phyloP scores from a whole-genome alignment of 2,113 vertebrate genomes.

The Antechinus flavipes region DNA sequence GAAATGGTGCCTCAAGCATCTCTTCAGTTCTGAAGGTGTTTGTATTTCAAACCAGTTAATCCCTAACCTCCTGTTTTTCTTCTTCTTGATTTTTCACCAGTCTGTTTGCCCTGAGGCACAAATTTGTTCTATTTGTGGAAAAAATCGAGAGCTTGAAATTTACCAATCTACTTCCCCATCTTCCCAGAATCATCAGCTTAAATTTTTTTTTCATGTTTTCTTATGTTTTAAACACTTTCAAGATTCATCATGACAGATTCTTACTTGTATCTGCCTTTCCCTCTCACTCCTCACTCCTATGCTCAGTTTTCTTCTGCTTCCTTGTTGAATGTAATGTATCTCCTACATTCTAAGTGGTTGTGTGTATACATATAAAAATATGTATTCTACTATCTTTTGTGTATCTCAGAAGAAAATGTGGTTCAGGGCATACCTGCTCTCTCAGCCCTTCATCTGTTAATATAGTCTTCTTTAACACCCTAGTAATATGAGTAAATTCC shows the following conservation, averaged over 20 bases:
- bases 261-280: background rate
- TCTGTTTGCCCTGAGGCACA: too few relatives aligned
- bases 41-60: too few relatives aligned
- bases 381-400: background rate
- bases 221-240: background rate
- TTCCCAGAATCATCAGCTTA: background rate
- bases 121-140: too few relatives aligned
- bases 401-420: background rate
- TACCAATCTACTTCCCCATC: too few relatives aligned
- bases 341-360: background rate
- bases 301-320: background rate
- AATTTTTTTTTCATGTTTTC: background rate
- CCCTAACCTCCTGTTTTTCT: too few relatives aligned
- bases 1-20: too few relatives aligned
- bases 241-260: background rate
- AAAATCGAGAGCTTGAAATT: too few relatives aligned
- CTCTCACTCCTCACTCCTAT: background rate
- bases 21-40: too few relatives aligned
- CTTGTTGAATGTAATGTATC: too few relatives aligned
- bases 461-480: background rate
- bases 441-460: background rate
- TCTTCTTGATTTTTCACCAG: too few relatives aligned
- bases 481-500: background rate
- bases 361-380: background rate
- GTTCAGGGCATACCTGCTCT: background rate